Conservation (phyloP, 2,797 vertebrate genomes). For the Halcyon badia region DNA sequence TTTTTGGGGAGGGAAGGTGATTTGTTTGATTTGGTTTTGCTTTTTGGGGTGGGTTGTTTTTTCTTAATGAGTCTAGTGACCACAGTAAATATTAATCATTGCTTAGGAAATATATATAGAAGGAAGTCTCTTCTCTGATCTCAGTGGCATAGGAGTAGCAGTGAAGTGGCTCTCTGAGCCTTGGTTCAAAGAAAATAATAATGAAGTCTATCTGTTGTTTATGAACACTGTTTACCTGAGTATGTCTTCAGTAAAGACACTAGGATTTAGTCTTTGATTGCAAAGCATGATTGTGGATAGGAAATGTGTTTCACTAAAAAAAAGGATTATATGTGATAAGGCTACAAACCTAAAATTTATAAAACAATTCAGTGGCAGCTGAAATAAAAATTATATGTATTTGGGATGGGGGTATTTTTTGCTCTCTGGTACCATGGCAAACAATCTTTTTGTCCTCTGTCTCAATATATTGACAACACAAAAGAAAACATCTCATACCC, state of each 20-base stretch:
- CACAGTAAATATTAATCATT: neutral
- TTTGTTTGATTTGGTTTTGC: neutral
- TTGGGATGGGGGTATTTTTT: fast-evolving
- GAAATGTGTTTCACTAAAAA: neutral
- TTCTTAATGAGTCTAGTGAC: neutral
- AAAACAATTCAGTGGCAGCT: neutral
- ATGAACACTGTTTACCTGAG: neutral
- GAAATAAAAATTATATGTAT: neutral
- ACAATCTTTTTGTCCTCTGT: neutral
- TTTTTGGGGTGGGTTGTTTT: neutral
- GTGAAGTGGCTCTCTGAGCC: neutral
- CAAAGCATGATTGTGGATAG: neutral
- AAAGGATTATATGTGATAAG: neutral
- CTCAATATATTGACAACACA: neutral
- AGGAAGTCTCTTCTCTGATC: neutral
- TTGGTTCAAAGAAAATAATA: neutral
- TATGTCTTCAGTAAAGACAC: neutral
- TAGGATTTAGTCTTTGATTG: neutral
- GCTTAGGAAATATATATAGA: neutral
- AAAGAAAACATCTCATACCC: neutral
- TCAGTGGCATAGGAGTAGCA: neutral
- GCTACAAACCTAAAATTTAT: neutral
- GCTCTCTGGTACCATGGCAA: neutral
- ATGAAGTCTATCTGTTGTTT: neutral
- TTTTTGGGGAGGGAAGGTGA: too few species aligned